Percentiles rank a stretch among this genome's conserved stretches.
phyloP scores from a whole-genome alignment of 2,797 vertebrate species.

The Rostrhamus sociabilis region DNA sequence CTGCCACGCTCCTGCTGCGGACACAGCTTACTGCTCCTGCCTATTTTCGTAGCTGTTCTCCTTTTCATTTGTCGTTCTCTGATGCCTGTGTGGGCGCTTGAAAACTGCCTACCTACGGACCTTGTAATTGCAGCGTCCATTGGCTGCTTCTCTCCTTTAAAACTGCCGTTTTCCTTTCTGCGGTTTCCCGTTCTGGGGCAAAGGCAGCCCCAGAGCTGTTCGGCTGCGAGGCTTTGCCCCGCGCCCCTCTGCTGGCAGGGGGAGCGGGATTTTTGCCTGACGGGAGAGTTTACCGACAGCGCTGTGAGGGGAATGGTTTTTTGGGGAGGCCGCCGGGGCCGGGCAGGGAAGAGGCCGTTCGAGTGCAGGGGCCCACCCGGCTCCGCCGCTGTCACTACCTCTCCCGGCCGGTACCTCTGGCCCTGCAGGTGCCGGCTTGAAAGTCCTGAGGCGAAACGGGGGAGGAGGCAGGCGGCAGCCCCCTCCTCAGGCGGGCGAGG shows the following conservation, averaged over 20 bases:
- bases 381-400: not conserved
- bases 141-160: not conserved
- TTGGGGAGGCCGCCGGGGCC: too few species aligned
- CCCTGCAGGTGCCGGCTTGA: not conserved
- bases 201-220: not conserved
- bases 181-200: too few species aligned
- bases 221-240: not conserved
- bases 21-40: fast-evolving
- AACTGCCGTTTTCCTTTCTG: not conserved
- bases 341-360: not conserved
- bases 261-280: not conserved
- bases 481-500: not conserved
- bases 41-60: not conserved
- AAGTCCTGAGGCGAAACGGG: not conserved
- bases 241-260: too few species aligned
- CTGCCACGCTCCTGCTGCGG: not conserved
- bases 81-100: fast-evolving
- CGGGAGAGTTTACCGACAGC: fast-evolving
- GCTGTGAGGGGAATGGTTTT: not conserved
- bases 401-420: not conserved
- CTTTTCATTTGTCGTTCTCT: not conserved
- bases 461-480: not conserved
- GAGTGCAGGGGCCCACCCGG: not conserved
- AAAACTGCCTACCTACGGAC: fast-evolving
- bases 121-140: not conserved